Percentiles rank a stretch among this genome's conserved stretches.
phyloP scores from a whole-genome alignment of 2,113 vertebrate genomes.

The Lipotes vexillifer region DNA sequence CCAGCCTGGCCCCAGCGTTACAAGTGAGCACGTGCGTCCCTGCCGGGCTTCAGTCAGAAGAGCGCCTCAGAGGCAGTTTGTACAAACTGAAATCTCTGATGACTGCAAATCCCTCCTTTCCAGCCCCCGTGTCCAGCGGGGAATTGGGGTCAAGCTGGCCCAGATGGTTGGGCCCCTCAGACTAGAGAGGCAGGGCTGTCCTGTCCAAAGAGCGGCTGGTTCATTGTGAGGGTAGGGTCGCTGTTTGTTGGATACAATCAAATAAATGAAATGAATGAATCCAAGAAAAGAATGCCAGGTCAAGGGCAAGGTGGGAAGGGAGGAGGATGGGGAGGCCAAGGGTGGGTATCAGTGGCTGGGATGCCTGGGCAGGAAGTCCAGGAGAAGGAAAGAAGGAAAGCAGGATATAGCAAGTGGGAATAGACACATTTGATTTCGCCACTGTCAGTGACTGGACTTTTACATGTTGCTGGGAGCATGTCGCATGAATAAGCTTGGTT shows the following conservation, averaged over 20 bases:
- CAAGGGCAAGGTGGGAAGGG: neutral
- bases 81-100: neutral
- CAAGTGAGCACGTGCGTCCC: slow-evolving; percentile 67
- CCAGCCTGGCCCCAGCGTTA: slow-evolving; percentile 61
- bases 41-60: slow-evolving; percentile 48
- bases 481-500: neutral
- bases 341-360: neutral
- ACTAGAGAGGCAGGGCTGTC: neutral
- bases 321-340: neutral
- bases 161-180: neutral
- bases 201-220: neutral
- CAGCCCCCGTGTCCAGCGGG: neutral
- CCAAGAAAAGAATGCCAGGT: neutral
- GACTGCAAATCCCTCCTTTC: neutral
- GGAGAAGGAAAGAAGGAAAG: neutral
- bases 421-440: no score
- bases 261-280: neutral
- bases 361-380: rapidly evolving
- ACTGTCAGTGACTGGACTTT: rapidly evolving
- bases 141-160: neutral
- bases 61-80: slow-evolving; percentile 51
- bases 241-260: neutral
- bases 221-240: neutral
- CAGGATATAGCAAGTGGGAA: neutral
- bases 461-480: neutral